These are phyloP conservation scores for Sebastes nivosus DNA, from an alignment of 2,797 vertebrate genomes.

Conservation along the genomic window DNA sequence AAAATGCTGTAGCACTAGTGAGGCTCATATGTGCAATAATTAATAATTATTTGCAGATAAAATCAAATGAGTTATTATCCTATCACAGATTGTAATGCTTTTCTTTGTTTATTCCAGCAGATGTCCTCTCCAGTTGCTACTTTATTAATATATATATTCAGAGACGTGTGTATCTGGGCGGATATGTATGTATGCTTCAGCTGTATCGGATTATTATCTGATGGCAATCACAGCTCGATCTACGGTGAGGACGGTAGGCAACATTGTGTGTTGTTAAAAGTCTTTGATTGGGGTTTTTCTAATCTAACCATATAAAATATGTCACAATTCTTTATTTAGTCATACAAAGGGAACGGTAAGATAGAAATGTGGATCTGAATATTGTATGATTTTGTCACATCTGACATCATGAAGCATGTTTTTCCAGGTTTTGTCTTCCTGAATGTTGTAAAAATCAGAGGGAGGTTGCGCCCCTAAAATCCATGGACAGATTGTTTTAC, in stretches of 20 bases:
- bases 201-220: constrained; percentile 21
- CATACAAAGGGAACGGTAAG: background rate
- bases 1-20: background rate
- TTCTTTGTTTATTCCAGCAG: background rate
- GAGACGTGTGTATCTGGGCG: background rate
- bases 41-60: background rate
- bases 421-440: constrained; percentile 66
- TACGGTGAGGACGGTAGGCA: background rate
- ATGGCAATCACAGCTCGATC: background rate
- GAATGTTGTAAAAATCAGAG: constrained; percentile 30
- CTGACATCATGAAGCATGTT: constrained; percentile 24
- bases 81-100: background rate
- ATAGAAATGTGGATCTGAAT: constrained; percentile 25
- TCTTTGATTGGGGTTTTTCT: background rate
- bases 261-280: background rate
- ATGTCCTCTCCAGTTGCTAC: background rate
- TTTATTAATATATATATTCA: background rate
- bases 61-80: background rate
- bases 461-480: constrained; percentile 18
- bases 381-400: constrained; percentile 25
- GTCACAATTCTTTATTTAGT: background rate
- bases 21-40: background rate
- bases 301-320: background rate
- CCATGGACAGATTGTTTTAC: constrained; percentile 32
- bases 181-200: background rate